A percentile compares a stretch with the other conserved stretches of the same genome.
Evolutionary conservation across 2,797 vertebrate species (phyloP).

Genomic region (Leptatherina wallacei): DNA sequence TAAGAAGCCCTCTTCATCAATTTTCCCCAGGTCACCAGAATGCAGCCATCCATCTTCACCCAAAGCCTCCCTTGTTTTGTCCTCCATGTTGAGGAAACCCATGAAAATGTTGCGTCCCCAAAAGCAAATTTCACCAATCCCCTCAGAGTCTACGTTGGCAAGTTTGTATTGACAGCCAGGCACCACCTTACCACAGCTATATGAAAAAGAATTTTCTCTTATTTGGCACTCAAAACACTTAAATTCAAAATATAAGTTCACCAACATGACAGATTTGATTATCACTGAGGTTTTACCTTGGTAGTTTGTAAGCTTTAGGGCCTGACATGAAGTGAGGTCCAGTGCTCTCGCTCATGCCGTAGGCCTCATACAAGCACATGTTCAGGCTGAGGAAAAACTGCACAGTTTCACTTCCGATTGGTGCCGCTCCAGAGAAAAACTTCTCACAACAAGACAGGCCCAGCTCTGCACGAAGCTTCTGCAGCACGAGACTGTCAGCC

Average conservation of each 20-base stretch:
- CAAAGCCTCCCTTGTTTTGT: constrained; percentile 86
- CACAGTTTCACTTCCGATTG: constrained; percentile 84
- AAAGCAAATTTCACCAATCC: constrained; percentile 88
- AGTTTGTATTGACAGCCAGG: constrained; percentile 88
- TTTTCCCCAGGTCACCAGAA: constrained; percentile 87
- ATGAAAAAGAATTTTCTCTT: constrained; percentile 10
- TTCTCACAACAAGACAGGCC: constrained; percentile 88
- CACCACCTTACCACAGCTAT: constrained; percentile 88
- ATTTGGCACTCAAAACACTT: neutral
- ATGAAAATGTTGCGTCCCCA: constrained; percentile 92
- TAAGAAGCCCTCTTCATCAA: constrained; percentile 87
- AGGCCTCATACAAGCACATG: constrained; percentile 87
- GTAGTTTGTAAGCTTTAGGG: constrained; percentile 79
- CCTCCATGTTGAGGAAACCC: constrained; percentile 91
- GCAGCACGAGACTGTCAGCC: constrained; percentile 85
- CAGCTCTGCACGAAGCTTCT: constrained; percentile 84
- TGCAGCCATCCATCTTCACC: constrained; percentile 89
- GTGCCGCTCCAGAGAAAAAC: constrained; percentile 88
- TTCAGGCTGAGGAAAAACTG: constrained; percentile 89
- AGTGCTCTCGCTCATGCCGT: constrained; percentile 91
- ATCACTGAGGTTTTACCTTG: constrained; percentile 76
- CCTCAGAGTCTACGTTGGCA: constrained; percentile 79
- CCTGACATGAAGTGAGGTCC: constrained; percentile 91
- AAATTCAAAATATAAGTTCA: neutral
- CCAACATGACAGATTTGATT: neutral